These are phyloP conservation scores for Theristicus caerulescens DNA, from an alignment of 2,113 vertebrate species.

Conservation along the genomic window DNA sequence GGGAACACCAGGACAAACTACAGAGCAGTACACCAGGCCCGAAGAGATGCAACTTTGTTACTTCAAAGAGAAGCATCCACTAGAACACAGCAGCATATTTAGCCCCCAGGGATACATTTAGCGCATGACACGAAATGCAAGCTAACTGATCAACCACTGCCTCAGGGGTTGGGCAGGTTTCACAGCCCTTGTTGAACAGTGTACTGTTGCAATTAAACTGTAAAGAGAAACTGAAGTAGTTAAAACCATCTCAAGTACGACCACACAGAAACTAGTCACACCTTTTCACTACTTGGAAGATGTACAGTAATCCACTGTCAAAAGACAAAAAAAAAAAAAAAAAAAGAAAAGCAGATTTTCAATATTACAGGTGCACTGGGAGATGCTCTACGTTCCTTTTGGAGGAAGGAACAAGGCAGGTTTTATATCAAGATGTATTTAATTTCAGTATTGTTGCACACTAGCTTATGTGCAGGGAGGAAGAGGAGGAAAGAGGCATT, in stretches of 20 bases:
- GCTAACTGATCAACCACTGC: background rate
- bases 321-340: background rate
- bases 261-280: background rate
- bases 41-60: background rate
- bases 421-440: background rate
- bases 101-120: background rate
- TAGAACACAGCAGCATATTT: accelerated
- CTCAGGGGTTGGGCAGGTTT: background rate
- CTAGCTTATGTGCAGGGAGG: background rate
- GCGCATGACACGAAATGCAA: background rate
- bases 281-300: background rate
- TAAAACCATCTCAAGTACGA: background rate
- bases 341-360: background rate
- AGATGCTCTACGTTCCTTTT: background rate
- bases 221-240: background rate
- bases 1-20: background rate
- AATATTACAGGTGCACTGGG: background rate
- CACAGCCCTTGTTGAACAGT: background rate
- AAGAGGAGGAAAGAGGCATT: background rate
- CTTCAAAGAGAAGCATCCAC: background rate
- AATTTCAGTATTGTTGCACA: background rate
- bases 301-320: background rate
- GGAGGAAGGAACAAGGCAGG: background rate
- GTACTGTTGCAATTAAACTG: background rate
- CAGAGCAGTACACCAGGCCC: background rate